Percentiles rank a stretch among this genome's conserved stretches.
phyloP scores from a whole-genome alignment of 2,888 invertebrate species.

The Polietes domitor region DNA sequence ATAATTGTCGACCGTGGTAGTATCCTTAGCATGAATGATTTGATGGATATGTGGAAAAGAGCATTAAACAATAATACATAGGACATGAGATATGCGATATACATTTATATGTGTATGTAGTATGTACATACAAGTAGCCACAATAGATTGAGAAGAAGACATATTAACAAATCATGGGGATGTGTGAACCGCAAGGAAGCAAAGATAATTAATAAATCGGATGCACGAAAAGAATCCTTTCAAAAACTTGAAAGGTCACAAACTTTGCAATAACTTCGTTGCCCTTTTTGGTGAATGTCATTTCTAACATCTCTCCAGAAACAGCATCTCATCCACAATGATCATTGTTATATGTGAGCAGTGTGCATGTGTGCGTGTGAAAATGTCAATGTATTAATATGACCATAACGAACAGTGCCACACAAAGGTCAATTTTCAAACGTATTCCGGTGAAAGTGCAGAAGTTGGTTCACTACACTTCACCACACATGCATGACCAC shows the following conservation, averaged over 20 bases:
- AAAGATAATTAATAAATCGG: constrained; percentile 10
- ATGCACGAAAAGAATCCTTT: background rate
- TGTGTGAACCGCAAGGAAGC: background rate
- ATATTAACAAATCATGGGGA: background rate
- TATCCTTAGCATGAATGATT: background rate
- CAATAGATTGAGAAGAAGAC: background rate
- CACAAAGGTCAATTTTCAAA: constrained; percentile 58
- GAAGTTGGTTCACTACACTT: constrained; percentile 2
- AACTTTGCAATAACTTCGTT: background rate
- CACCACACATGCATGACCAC: constrained; percentile 5
- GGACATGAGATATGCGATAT: no score
- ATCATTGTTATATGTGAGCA: constrained; percentile 4
- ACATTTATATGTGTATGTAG: no score
- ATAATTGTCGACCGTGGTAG: constrained; percentile 4
- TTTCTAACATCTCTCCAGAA: background rate
- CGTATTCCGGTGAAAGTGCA: background rate
- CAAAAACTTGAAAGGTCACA: background rate
- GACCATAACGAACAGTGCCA: constrained; percentile 42
- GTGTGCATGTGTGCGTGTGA: background rate
- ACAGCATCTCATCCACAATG: constrained; percentile 6
- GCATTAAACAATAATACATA: no score
- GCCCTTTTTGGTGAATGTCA: background rate
- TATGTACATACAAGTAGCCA: background rate
- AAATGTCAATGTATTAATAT: constrained; percentile 58
- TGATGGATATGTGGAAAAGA: background rate